These are phyloP conservation scores for Antheraea assamensis DNA, from an alignment of 2,888 invertebrate species.

Conservation along the genomic window DNA sequence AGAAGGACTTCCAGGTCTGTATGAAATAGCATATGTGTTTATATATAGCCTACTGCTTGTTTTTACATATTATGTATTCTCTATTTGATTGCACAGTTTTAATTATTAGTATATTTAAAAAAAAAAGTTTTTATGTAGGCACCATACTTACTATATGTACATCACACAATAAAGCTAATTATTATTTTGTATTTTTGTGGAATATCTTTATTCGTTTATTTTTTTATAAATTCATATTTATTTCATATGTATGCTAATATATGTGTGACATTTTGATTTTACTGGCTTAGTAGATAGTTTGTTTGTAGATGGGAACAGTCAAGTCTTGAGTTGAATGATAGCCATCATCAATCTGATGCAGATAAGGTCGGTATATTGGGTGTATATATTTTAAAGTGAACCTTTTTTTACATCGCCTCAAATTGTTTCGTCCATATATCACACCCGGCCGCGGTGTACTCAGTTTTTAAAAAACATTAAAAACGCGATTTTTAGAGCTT, in stretches of 20 bases:
- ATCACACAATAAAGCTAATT: neutral
- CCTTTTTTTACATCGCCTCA: too few relatives aligned
- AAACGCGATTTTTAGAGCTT: too few relatives aligned
- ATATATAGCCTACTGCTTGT: slow-evolving; percentile 14
- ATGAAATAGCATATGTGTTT: neutral
- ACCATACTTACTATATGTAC: neutral
- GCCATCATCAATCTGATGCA: slow-evolving; percentile 1
- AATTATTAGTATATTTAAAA: neutral
- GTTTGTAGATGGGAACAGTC: slow-evolving; percentile 51
- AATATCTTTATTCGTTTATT: neutral
- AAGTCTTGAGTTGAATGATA: slow-evolving; percentile 24
- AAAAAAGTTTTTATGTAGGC: neutral
- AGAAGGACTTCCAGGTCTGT: slow-evolving; percentile 54
- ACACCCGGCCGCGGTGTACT: too few relatives aligned
- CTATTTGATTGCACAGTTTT: neutral
- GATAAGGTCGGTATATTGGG: neutral
- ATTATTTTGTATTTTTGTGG: neutral
- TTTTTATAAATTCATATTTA: neutral
- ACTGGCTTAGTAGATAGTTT: slow-evolving; percentile 43
- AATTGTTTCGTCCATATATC: too few relatives aligned
- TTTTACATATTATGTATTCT: neutral
- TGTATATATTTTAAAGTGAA: too few relatives aligned
- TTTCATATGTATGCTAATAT: neutral
- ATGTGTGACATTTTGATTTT: neutral
- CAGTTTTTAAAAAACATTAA: too few relatives aligned